Conservation (phyloP, 2,113 vertebrate species). For the Hylia prasina region DNA sequence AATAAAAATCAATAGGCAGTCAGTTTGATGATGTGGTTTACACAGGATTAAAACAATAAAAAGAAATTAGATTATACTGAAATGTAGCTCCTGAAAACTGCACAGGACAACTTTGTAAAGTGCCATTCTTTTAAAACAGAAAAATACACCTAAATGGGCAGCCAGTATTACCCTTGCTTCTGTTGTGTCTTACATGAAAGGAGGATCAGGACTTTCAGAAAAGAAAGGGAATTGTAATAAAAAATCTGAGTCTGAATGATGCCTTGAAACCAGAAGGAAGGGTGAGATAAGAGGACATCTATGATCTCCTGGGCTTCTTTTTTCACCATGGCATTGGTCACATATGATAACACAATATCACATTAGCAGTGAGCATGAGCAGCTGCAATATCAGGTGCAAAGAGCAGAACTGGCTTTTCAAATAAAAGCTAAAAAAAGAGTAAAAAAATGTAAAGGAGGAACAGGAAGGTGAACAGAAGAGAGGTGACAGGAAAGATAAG, state of each 20-base stretch:
- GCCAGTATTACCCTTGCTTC: not conserved
- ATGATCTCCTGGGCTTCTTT: not conserved
- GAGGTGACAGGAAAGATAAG: not conserved
- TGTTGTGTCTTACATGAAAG: not conserved
- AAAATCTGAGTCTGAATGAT: not conserved
- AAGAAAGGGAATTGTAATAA: not conserved
- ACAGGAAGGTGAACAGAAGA: not conserved
- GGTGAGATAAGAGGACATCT: not conserved
- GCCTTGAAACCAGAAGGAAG: not conserved
- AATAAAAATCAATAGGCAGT: not conserved
- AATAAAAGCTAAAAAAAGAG: not conserved
- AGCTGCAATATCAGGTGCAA: not conserved
- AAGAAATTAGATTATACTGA: not conserved
- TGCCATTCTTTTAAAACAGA: not conserved
- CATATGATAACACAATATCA: not conserved
- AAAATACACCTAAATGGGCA: not conserved
- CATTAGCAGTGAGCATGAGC: not conserved
- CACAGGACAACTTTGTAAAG: not conserved
- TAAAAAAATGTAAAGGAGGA: not conserved
- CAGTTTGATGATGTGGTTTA: not conserved
- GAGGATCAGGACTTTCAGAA: not conserved
- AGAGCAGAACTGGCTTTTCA: not conserved
- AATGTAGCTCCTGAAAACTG: not conserved
- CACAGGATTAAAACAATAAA: not conserved
- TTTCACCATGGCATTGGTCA: not conserved